phyloP scores from a whole-genome alignment of 2,888 invertebrate genomes.

The Pasiphila rectangulata region DNA sequence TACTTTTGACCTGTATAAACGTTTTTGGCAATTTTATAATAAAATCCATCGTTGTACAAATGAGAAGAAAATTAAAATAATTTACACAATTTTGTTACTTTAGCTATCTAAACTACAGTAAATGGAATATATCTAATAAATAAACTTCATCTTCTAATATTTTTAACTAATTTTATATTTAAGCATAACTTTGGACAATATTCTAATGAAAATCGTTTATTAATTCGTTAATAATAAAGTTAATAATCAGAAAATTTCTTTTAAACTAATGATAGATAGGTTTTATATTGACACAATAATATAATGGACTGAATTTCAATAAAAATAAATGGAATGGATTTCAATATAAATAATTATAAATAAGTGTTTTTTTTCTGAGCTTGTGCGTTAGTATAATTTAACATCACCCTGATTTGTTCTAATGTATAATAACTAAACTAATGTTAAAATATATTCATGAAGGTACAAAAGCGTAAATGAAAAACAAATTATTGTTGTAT shows the following conservation, averaged over 20 bases:
- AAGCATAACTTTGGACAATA: conserved; percentile 21
- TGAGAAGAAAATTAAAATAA: conserved; percentile 4
- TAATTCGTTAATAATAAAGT: not conserved
- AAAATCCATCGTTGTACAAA: conserved; percentile 14
- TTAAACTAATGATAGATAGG: conserved; percentile 10
- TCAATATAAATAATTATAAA: not conserved
- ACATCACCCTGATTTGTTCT: conserved; percentile 57
- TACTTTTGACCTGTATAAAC: not conserved
- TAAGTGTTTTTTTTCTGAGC: conserved; percentile 34
- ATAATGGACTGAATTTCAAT: not conserved
- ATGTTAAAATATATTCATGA: no score
- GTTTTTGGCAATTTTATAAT: conserved; percentile 10
- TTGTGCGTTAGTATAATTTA: conserved; percentile 60
- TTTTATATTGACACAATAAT: not conserved
- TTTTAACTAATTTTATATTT: not conserved
- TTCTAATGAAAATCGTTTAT: conserved; percentile 3
- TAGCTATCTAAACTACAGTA: conserved; percentile 32
- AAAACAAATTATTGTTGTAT: no score
- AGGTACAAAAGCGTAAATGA: no score
- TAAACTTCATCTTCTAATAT: conserved; percentile 14
- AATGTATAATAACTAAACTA: no score
- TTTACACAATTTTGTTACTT: conserved; percentile 15
- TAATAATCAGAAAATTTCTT: conserved; percentile 11
- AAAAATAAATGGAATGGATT: not conserved
- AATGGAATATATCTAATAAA: conserved; percentile 21